phyloP scores from a whole-genome alignment of 2,797 vertebrate genomes.

The Merluccius polli region DNA sequence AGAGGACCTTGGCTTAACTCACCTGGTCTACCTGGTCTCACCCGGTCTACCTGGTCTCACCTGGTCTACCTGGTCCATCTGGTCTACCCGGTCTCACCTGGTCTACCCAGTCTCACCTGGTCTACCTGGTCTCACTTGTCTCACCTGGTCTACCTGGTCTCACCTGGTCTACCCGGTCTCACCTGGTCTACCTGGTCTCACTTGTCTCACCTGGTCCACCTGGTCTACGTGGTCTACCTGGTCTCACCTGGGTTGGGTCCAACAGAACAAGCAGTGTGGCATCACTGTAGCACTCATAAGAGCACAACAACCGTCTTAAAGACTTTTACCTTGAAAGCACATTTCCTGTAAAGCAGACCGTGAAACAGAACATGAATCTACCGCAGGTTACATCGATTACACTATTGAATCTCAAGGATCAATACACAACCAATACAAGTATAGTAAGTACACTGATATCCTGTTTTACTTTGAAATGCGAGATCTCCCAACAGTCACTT shows the following conservation, averaged over 20 bases:
- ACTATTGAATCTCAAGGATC: too few relatives aligned
- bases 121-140: not conserved
- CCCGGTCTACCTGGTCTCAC: too few relatives aligned
- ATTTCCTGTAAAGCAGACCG: not conserved
- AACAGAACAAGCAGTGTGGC: not conserved
- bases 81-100: too few relatives aligned
- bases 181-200: not conserved
- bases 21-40: not conserved
- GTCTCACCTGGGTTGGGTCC: not conserved
- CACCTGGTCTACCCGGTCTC: not conserved
- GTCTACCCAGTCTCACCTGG: not conserved
- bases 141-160: too few relatives aligned
- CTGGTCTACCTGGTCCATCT: too few relatives aligned
- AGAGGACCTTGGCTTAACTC: slow-evolving; percentile 2
- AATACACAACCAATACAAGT: too few relatives aligned
- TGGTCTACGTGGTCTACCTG: too few relatives aligned
- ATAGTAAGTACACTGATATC: too few relatives aligned
- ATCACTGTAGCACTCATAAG: not conserved
- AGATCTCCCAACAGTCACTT: too few relatives aligned
- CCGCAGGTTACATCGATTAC: too few relatives aligned
- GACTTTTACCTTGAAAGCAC: not conserved
- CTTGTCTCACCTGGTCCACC: not conserved
- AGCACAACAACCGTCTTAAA: not conserved
- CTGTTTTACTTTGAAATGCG: too few relatives aligned
- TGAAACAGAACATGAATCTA: not conserved